phyloP scores from a whole-genome alignment of 2,113 vertebrate species.

The Rhadina sibilatrix region DNA sequence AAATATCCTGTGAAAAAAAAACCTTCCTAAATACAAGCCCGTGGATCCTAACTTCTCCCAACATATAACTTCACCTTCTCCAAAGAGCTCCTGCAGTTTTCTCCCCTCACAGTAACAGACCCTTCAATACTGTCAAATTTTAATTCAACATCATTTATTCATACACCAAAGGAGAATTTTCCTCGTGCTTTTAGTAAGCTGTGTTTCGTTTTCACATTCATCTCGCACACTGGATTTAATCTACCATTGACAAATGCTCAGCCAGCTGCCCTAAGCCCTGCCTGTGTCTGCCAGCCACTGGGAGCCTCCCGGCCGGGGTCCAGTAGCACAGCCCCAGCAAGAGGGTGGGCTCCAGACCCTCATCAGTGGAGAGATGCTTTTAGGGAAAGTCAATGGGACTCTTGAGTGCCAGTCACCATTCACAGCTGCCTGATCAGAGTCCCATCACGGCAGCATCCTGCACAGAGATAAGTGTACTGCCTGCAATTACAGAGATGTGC shows the following conservation, averaged over 20 bases:
- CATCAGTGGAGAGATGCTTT: not conserved
- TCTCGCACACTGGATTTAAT: not conserved
- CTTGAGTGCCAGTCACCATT: not conserved
- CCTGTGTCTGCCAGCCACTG: rapidly evolving
- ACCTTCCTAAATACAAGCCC: not conserved
- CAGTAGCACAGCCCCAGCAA: not conserved
- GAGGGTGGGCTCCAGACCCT: not conserved
- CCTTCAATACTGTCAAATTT: not conserved
- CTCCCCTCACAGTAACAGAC: not conserved
- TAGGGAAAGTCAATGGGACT: not conserved
- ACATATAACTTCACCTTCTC: rapidly evolving
- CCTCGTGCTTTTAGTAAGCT: not conserved
- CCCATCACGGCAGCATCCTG: not conserved
- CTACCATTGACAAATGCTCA: not conserved
- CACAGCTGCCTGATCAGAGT: not conserved
- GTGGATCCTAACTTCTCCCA: not conserved
- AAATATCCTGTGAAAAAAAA: not conserved
- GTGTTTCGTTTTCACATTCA: not conserved
- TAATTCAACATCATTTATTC: not conserved
- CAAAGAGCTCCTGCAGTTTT: not conserved
- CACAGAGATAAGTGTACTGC: not conserved
- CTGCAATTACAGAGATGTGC: not conserved
- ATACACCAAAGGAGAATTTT: not conserved
- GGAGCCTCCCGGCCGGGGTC: not conserved
- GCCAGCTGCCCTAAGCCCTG: not conserved